Evolutionary conservation across 2,113 vertebrate genomes (phyloP).

Genomic region (Bubo bubo): DNA sequence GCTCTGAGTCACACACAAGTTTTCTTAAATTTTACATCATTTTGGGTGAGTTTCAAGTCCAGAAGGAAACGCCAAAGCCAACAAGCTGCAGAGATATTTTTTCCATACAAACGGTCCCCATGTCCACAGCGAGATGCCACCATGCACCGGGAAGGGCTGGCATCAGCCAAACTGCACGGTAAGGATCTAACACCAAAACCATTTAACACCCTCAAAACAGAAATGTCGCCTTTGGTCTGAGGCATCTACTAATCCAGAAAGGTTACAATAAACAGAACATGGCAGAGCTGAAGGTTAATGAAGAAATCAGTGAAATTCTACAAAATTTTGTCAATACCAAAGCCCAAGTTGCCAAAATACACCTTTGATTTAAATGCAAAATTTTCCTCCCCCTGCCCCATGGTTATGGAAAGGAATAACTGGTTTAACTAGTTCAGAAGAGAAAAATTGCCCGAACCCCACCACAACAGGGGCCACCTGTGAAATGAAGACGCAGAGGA

Average conservation of each 20-base stretch:
- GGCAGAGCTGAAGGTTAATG: fast-evolving
- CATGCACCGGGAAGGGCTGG: fast-evolving
- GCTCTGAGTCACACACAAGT: fast-evolving
- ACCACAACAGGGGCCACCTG: fast-evolving
- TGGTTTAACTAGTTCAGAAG: neutral
- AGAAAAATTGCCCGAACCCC: neutral
- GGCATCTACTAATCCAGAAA: neutral
- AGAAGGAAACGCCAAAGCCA: fast-evolving
- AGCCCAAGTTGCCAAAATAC: neutral
- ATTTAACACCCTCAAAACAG: neutral
- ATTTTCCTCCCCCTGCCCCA: neutral
- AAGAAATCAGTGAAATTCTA: neutral
- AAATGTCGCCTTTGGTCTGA: fast-evolving
- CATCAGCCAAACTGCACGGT: neutral
- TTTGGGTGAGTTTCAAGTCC: fast-evolving
- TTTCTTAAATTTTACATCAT: neutral
- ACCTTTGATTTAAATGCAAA: neutral
- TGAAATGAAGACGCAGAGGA: fast-evolving
- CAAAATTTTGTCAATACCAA: neutral
- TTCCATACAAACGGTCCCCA: fast-evolving
- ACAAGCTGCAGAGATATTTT: neutral
- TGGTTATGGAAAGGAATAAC: neutral
- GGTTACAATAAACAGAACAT: no score
- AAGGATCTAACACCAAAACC: neutral
- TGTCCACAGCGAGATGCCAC: fast-evolving